Conservation (phyloP, 2,888 invertebrate genomes). For the Masnerella sp. region DNA sequence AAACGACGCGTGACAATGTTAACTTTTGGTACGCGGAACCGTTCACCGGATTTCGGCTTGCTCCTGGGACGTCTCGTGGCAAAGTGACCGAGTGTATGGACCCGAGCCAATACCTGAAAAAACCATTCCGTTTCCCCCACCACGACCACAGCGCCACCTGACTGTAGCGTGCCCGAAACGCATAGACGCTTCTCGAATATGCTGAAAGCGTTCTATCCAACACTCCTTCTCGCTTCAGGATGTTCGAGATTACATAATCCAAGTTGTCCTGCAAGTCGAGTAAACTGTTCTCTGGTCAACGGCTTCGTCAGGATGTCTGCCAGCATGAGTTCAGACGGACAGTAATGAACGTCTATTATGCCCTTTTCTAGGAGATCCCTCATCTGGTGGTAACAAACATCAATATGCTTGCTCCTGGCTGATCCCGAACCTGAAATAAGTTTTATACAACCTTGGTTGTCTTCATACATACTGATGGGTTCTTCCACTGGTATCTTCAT, state of each 20-base stretch:
- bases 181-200: too few relatives aligned
- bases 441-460: constrained; percentile 29
- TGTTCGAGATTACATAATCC: neutral
- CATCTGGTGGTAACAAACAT: constrained; percentile 29
- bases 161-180: too few relatives aligned
- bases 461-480: constrained; percentile 9
- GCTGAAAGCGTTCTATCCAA: too few relatives aligned
- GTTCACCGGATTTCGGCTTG: too few relatives aligned
- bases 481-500: constrained; percentile 2
- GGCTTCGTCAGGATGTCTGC: constrained; percentile 31
- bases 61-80: too few relatives aligned
- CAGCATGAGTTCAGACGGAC: constrained; percentile 17
- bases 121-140: too few relatives aligned
- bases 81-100: too few relatives aligned
- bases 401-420: constrained; percentile 34
- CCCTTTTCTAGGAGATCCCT: constrained; percentile 13
- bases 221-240: constrained; percentile 20
- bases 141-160: too few relatives aligned
- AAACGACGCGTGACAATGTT: too few relatives aligned
- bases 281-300: constrained; percentile 9
- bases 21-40: too few relatives aligned
- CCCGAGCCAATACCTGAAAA: too few relatives aligned
- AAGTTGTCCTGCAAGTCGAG: neutral
- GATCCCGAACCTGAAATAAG: constrained; percentile 9
- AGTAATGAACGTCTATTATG: constrained; percentile 7